phyloP scores from a whole-genome alignment of 1,140 invertebrate species.

The Sycophaga agraensis region DNA sequence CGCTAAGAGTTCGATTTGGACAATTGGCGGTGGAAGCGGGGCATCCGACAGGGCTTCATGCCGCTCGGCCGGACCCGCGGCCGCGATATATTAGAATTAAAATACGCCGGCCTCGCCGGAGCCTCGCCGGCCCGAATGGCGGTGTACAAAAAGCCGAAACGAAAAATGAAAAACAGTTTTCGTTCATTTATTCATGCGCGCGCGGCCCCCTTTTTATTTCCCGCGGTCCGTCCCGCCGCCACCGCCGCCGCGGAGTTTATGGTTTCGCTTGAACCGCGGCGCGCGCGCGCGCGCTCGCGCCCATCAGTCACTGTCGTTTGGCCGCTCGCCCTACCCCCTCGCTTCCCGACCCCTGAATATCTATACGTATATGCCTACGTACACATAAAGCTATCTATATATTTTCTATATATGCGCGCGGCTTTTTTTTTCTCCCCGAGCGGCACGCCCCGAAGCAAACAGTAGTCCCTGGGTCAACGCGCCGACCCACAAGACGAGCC shows the following conservation, averaged over 20 bases:
- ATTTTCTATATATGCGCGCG: no score
- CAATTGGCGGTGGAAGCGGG: no score
- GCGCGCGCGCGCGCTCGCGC: no score
- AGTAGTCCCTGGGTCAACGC: neutral
- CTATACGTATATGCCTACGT: neutral
- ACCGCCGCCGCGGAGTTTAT: constrained; percentile 7
- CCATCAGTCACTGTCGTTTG: constrained; percentile 30
- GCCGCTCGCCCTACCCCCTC: neutral
- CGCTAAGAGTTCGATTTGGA: no score
- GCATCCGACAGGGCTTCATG: no score
- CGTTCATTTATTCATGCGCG: constrained; percentile 26
- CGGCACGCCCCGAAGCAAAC: constrained; percentile 7
- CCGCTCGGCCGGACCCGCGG: no score
- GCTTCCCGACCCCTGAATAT: constrained; percentile 1
- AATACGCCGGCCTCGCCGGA: no score
- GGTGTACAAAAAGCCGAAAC: neutral
- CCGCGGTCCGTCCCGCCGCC: neutral
- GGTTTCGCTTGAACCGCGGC: constrained; percentile 14
- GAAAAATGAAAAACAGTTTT: constrained; percentile 14
- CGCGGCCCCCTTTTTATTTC: constrained; percentile 8
- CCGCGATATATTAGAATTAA: no score
- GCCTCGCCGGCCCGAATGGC: neutral
- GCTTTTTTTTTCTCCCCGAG: neutral
- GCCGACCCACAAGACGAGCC: constrained; percentile 1
- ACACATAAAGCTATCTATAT: neutral